Percentiles rank a stretch among this genome's conserved stretches.
Conservation (phyloP, 2,797 vertebrate genomes). For the Leptoclinus maculatus region DNA sequence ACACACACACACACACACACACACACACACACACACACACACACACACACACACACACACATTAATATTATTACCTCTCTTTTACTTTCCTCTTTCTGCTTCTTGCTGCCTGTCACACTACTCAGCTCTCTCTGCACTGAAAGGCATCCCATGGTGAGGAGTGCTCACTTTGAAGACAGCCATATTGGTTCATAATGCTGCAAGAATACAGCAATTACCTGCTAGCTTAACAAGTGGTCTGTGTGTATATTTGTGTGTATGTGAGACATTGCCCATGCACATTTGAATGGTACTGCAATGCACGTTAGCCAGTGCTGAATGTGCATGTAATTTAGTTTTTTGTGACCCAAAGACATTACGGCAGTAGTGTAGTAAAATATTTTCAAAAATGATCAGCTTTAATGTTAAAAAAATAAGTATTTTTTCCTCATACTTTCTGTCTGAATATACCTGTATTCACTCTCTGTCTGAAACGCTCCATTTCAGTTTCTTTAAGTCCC, state of each 20-base stretch:
- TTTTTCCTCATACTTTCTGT: too few relatives aligned
- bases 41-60: too few relatives aligned
- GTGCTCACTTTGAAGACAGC: conserved; percentile 28
- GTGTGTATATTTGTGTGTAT: conserved; percentile 4
- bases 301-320: background rate
- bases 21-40: too few relatives aligned
- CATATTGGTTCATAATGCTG: conserved; percentile 29
- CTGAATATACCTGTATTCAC: too few relatives aligned
- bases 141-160: conserved; percentile 17
- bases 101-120: background rate
- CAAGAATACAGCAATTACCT: conserved; percentile 40
- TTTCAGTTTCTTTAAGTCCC: too few relatives aligned
- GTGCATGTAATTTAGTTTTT: background rate
- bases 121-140: conserved; percentile 11
- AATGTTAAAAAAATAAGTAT: too few relatives aligned
- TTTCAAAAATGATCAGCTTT: too few relatives aligned
- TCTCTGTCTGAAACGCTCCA: too few relatives aligned
- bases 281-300: conserved; percentile 1
- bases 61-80: background rate
- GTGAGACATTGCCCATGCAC: background rate
- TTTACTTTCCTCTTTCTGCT: background rate
- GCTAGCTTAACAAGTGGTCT: conserved; percentile 26
- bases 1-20: too few relatives aligned
- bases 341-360: background rate
- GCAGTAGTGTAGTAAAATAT: background rate